phyloP scores from a whole-genome alignment of 1,140 invertebrate genomes.

The Bombus huntii region DNA sequence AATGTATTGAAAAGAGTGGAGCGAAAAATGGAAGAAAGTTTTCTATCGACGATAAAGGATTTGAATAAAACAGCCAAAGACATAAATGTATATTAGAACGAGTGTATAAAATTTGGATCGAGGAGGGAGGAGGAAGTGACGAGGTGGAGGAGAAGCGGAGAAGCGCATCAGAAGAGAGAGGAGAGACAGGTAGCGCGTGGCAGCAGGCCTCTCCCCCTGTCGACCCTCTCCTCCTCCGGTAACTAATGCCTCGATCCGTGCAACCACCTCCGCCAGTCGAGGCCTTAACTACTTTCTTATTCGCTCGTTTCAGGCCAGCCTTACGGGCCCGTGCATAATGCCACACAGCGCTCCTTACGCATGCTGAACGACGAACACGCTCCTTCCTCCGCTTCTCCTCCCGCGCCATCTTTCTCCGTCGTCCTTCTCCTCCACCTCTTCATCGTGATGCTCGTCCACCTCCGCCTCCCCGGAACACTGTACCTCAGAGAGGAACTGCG shows the following conservation, averaged over 20 bases:
- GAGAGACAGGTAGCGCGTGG: constrained; percentile 77
- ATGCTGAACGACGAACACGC: constrained; percentile 71
- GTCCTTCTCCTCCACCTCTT: constrained; percentile 23
- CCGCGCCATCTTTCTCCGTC: constrained; percentile 38
- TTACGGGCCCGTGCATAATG: constrained; percentile 59
- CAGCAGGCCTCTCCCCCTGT: constrained; percentile 69
- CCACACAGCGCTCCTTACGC: constrained; percentile 75
- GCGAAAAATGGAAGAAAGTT: no score
- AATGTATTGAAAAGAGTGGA: neutral
- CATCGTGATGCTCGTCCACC: constrained; percentile 25
- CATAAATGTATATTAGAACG: constrained; percentile 11
- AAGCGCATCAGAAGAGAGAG: constrained; percentile 59
- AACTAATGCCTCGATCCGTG: constrained; percentile 50
- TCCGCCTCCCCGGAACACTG: constrained; percentile 69
- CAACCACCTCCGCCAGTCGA: constrained; percentile 51
- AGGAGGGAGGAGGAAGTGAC: constrained; percentile 14
- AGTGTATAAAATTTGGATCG: neutral
- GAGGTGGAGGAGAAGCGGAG: constrained; percentile 1
- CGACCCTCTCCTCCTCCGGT: constrained; percentile 41
- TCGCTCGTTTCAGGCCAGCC: constrained; percentile 67
- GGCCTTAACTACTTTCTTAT: constrained; percentile 74
- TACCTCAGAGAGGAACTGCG: constrained; percentile 78
- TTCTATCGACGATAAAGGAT: no score
- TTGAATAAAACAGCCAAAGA: no score
- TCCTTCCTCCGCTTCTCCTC: constrained; percentile 28